These are phyloP conservation scores for Alca torda DNA, from an alignment of 2,797 vertebrate genomes.

Conservation along the genomic window DNA sequence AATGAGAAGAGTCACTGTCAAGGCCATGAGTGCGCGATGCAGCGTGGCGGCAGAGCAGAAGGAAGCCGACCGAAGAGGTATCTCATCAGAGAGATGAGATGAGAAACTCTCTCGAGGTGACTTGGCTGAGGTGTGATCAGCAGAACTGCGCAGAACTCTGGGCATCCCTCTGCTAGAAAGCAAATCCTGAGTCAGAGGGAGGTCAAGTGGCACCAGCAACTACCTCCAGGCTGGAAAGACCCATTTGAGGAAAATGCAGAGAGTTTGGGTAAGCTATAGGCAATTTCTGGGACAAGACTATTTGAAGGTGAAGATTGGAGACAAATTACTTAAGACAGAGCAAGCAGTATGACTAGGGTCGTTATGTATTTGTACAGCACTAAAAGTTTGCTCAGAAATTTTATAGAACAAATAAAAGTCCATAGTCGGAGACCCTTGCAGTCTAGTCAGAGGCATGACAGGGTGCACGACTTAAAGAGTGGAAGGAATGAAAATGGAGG, in stretches of 20 bases:
- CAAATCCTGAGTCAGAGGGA: not conserved
- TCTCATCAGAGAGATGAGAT: not conserved
- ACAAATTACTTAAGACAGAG: not conserved
- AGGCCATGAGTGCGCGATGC: rapidly evolving
- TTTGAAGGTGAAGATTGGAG: not conserved
- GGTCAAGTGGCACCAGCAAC: not conserved
- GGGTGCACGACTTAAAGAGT: not conserved
- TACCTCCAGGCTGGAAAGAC: not conserved
- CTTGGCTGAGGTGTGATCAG: not conserved
- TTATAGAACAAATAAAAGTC: not conserved
- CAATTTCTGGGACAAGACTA: not conserved
- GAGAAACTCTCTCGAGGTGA: not conserved
- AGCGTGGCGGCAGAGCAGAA: not conserved
- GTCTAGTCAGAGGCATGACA: not conserved
- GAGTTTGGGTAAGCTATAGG: not conserved
- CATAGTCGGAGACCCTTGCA: not conserved
- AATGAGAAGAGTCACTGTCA: not conserved
- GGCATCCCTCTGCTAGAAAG: not conserved
- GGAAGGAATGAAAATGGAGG: not conserved
- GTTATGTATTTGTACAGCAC: not conserved
- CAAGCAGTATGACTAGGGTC: not conserved
- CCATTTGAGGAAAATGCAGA: not conserved
- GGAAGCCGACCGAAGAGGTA: rapidly evolving
- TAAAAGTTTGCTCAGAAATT: not conserved
- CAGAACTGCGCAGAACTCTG: not conserved